Percentiles rank a stretch among this genome's conserved stretches.
These are phyloP conservation scores for Adelognathus sp. DNA, from an alignment of 2,888 invertebrate species.

Conservation along the genomic window DNA sequence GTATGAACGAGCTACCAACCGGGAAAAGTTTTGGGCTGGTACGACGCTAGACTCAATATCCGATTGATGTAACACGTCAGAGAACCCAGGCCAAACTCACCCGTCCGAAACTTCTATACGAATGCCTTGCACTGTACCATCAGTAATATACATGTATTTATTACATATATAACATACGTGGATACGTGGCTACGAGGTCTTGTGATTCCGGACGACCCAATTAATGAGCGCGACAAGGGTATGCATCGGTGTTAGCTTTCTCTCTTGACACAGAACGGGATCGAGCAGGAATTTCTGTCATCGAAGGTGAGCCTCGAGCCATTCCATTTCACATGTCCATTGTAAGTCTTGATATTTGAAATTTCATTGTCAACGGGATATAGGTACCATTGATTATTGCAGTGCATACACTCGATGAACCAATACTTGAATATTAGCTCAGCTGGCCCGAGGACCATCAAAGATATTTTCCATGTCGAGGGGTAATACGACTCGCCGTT, in stretches of 20 bases:
- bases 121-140: neutral
- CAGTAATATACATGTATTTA: neutral
- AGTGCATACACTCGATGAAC: neutral
- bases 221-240: constrained; percentile 29
- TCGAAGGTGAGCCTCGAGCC: constrained; percentile 29
- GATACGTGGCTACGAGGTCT: constrained; percentile 37
- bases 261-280: constrained; percentile 22
- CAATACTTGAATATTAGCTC: neutral
- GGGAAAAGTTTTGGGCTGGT: neutral
- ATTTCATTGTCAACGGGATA: constrained; percentile 9
- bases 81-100: too few relatives aligned
- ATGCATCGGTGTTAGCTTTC: neutral
- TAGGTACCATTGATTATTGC: neutral
- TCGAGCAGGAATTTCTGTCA: constrained; percentile 43
- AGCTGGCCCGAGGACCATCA: neutral
- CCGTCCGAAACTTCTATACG: too few relatives aligned
- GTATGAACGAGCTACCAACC: neutral
- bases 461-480: neutral
- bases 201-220: constrained; percentile 33
- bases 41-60: too few relatives aligned
- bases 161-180: neutral
- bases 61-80: too few relatives aligned
- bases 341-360: too few relatives aligned
- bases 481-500: neutral
- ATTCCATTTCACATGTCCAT: neutral